These are phyloP conservation scores for Himalopsyche anomala DNA, from an alignment of 2,888 invertebrate genomes.

Conservation along the genomic window DNA sequence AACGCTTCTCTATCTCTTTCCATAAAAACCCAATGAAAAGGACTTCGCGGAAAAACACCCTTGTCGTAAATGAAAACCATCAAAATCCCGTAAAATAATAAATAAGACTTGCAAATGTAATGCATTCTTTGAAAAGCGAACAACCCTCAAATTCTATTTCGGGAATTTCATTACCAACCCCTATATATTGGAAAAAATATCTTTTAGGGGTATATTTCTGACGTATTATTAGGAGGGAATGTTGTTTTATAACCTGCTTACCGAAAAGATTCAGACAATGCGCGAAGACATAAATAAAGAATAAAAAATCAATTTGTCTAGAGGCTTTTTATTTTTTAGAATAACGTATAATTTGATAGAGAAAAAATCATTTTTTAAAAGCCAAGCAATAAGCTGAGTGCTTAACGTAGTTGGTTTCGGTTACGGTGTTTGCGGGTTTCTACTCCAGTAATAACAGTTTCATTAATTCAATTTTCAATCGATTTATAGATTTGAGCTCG, in stretches of 20 bases:
- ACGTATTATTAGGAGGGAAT: background rate
- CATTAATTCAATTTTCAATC: too few relatives aligned
- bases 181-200: background rate
- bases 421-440: too few relatives aligned
- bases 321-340: too few relatives aligned
- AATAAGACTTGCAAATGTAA: constrained; percentile 34
- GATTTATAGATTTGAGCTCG: too few relatives aligned
- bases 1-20: too few relatives aligned
- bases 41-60: constrained; percentile 11
- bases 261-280: background rate
- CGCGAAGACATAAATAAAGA: background rate
- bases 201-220: background rate
- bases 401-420: too few relatives aligned
- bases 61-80: constrained; percentile 4
- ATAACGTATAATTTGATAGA: too few relatives aligned
- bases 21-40: background rate
- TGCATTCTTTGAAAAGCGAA: constrained; percentile 11
- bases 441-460: too few relatives aligned
- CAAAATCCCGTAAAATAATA: constrained; percentile 30
- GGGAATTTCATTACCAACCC: constrained; percentile 6
- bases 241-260: constrained; percentile 15
- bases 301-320: background rate
- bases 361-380: too few relatives aligned
- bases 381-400: too few relatives aligned
- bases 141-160: constrained; percentile 14